phyloP scores from a whole-genome alignment of 2,113 vertebrate genomes.

The Solea senegalensis region DNA sequence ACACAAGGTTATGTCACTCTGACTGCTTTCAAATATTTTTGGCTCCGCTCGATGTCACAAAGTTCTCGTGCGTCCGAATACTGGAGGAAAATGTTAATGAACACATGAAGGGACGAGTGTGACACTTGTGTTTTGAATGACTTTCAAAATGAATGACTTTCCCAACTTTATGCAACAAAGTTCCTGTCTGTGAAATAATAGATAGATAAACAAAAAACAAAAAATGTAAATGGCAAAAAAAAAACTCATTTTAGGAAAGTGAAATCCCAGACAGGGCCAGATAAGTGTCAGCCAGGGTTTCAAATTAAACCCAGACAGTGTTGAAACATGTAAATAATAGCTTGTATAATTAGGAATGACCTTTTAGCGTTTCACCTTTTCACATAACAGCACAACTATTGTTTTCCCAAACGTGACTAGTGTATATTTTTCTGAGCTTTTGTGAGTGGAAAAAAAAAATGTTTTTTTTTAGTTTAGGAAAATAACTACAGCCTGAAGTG shows the following conservation, averaged over 20 bases:
- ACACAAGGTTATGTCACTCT: no score
- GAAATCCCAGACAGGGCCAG: neutral
- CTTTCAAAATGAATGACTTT: no score
- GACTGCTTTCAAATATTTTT: no score
- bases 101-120: no score
- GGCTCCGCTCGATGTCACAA: no score
- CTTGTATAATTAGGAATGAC: neutral
- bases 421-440: neutral
- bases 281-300: neutral
- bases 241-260: neutral
- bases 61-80: no score
- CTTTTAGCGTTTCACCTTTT: conserved; percentile 4
- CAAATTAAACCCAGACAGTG: neutral
- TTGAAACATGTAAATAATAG: neutral
- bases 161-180: neutral
- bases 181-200: neutral
- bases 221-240: neutral
- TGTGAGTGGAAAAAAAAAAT: neutral
- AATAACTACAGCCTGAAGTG: conserved; percentile 26
- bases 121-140: no score
- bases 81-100: no score
- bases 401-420: neutral
- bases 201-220: neutral
- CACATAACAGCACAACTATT: neutral
- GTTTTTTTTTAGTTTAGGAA: conserved; percentile 6